Conservation (phyloP, 2,888 invertebrate genomes). For the Cantharis nigra region DNA sequence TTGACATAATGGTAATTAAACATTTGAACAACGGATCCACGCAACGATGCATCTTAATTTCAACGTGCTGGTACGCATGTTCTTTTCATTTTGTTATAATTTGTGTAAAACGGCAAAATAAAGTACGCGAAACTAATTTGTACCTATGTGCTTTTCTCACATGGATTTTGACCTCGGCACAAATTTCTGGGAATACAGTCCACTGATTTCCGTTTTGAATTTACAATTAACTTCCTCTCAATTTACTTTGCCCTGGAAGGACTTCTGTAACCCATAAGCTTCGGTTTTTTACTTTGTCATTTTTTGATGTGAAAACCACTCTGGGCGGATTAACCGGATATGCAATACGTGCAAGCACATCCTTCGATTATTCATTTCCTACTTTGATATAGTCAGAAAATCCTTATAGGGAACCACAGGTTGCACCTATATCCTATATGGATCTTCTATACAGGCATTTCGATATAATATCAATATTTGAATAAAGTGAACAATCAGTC, state of each 20-base stretch:
- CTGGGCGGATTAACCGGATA: neutral
- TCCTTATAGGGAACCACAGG: no score
- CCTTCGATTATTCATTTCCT: neutral
- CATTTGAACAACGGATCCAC: conserved; percentile 6
- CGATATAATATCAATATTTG: no score
- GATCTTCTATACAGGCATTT: no score
- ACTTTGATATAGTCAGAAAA: neutral
- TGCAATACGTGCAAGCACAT: neutral
- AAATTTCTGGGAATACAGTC: neutral
- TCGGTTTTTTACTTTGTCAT: no score
- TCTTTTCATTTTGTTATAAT: neutral
- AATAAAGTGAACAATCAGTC: no score
- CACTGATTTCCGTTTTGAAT: neutral
- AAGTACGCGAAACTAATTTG: neutral
- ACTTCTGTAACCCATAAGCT: no score
- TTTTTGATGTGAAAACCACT: neutral
- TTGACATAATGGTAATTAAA: conserved; percentile 8
- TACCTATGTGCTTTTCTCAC: neutral
- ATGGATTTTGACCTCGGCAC: neutral
- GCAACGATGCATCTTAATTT: conserved; percentile 5
- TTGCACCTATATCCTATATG: no score
- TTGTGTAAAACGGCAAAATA: neutral
- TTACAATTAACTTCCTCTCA: neutral
- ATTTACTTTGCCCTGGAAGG: no score
- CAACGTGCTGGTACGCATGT: neutral